Evolutionary conservation across 2,888 invertebrate genomes (phyloP).

Genomic region (Eilema griseolum): DNA sequence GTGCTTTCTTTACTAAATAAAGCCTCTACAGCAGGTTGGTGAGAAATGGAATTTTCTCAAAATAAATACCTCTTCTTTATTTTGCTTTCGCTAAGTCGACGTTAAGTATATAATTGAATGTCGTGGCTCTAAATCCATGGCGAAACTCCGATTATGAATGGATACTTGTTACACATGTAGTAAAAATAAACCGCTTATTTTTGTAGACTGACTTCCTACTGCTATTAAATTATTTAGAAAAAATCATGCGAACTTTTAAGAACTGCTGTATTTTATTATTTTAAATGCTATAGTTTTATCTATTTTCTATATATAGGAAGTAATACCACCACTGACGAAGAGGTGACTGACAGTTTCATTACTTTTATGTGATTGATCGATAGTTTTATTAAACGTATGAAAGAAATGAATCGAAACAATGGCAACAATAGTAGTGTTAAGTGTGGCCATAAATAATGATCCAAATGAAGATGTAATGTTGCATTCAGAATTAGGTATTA

Average conservation of each 20-base stretch:
- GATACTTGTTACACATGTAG: constrained; percentile 1
- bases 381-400: not conserved
- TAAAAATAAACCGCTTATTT: constrained; percentile 1
- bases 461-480: not conserved
- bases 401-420: not conserved
- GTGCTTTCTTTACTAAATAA: constrained; percentile 1
- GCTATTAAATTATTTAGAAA: not conserved
- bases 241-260: not conserved
- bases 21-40: not conserved
- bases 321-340: not conserved
- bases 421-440: not conserved
- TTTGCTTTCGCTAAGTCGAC: not conserved
- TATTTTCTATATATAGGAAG: not conserved
- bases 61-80: constrained; percentile 2
- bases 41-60: not conserved
- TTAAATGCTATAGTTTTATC: not conserved
- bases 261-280: not conserved
- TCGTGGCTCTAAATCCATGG: not conserved
- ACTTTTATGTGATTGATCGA: not conserved
- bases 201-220: not conserved
- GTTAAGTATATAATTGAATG: constrained; percentile 4
- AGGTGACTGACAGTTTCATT: not conserved
- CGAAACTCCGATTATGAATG: constrained; percentile 1
- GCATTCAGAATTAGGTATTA: not conserved
- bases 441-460: not conserved